A percentile compares a stretch with the other conserved stretches of the same genome.
phyloP scores from a whole-genome alignment of 2,797 vertebrate species.

The Pipistrellus kuhlii region DNA sequence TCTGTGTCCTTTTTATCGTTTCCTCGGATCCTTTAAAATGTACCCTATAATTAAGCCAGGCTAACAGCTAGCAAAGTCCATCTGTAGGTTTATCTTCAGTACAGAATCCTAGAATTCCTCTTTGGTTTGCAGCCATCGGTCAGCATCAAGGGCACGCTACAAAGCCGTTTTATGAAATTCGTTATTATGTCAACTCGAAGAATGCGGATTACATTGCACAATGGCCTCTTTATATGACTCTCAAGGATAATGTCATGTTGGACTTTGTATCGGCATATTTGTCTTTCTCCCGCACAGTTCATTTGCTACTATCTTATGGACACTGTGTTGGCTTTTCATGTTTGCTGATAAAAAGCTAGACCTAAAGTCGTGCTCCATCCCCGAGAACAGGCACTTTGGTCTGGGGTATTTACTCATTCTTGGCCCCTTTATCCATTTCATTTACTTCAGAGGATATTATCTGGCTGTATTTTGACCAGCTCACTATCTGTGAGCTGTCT shows the following conservation, averaged over 20 bases:
- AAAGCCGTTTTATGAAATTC: slow-evolving; percentile 6
- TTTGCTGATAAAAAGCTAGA: background rate
- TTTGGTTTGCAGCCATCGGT: background rate
- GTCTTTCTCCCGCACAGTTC: background rate
- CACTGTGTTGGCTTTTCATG: background rate
- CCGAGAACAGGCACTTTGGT: too few relatives aligned
- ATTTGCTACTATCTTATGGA: slow-evolving; percentile 25
- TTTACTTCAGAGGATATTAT: background rate
- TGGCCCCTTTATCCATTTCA: background rate
- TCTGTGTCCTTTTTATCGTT: slow-evolving; percentile 12
- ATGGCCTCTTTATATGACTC: background rate
- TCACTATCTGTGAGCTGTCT: background rate
- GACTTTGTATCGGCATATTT: background rate
- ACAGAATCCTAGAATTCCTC: background rate
- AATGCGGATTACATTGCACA: background rate
- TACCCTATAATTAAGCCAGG: slow-evolving; percentile 12
- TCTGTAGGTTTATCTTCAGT: background rate
- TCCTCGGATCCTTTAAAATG: slow-evolving; percentile 21
- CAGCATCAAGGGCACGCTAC: background rate
- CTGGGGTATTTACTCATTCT: background rate
- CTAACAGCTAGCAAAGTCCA: background rate
- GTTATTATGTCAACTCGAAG: background rate
- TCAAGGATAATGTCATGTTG: background rate
- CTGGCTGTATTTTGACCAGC: background rate
- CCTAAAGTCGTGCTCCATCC: background rate